Base-by-base conservation (phyloP, 2,113 vertebrate genomes). In the Pseudolaguvia tuberculata region DNA sequence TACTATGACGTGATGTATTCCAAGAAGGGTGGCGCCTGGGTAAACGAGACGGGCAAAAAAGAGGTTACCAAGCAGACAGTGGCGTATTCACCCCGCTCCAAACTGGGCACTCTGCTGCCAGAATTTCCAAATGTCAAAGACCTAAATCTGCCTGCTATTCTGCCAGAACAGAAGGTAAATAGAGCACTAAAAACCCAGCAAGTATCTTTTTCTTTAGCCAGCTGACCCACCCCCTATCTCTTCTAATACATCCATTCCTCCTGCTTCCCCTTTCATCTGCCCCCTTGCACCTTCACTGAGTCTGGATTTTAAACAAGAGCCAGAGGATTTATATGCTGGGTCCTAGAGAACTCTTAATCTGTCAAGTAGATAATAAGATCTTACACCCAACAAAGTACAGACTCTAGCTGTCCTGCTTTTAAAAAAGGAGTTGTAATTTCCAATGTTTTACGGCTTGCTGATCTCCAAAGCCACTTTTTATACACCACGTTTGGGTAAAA, bases 121-220 rank as follows among this genome's bases (percentile, higher is more conserved):
- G 96, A 98, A 87, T 99, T 99, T 89, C 97, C 97, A 92, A 99
- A 97, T 93, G 96, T 99, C 93, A 98, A 98, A 94, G 97, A 99
- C 89, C 90, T 99, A 90, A 95, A 96, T 92, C 94, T 99, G 91
- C 97, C 97, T 69, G 88, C 95, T 88, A 98, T 93, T 87, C 91
- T 99, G 91, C 93, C 97, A 89, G 96, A 97, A 83, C 96, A 99
- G 88, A 98, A 98, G 97, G 97, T 99, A 96, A 94, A 90, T 81
- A 78, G 59, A 77, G 87, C 87, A 79, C 84, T 91, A 91, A 90
- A 88, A 83, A 79, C 85, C 85, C 86, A 84, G 84, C 82, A 75
- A 79, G 72, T 75, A 25, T 73, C 25, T 61, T 77, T 57, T 70
- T 42, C 63, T 77, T 83, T 72, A 70, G n/a, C 72, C 77, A 77